Evolutionary conservation across 2,113 vertebrate genomes (phyloP).

Genomic region (Lophura nycthemera): DNA sequence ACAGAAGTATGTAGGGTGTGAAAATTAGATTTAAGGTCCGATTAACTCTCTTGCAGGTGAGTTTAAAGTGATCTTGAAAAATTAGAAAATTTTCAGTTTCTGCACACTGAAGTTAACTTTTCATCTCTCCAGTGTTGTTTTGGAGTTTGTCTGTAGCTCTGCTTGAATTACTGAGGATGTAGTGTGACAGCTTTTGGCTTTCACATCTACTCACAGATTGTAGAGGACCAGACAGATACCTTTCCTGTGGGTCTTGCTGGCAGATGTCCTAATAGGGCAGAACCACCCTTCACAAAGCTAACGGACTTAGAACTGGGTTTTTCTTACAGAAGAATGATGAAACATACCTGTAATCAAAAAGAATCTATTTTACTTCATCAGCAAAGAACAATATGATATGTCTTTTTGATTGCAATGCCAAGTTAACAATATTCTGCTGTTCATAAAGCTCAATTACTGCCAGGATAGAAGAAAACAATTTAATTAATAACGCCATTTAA

Average conservation of each 20-base stretch:
- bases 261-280: neutral
- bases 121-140: neutral
- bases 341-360: neutral
- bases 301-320: neutral
- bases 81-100: neutral
- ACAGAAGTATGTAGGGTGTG: neutral
- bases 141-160: neutral
- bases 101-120: neutral
- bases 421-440: constrained; percentile 23
- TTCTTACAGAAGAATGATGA: neutral
- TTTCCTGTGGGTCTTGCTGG: neutral
- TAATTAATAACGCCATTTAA: constrained; percentile 57
- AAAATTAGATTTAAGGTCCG: neutral
- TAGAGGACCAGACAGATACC: neutral
- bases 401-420: constrained; percentile 56
- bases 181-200: neutral
- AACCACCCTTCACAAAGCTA: neutral
- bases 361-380: constrained; percentile 20
- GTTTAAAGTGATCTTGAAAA: neutral
- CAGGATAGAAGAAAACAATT: constrained; percentile 56
- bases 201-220: neutral
- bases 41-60: neutral
- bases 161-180: neutral
- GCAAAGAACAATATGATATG: neutral
- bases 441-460: constrained; percentile 52